phyloP scores from a whole-genome alignment of 2,888 invertebrate genomes.

The Aelia acuminata region DNA sequence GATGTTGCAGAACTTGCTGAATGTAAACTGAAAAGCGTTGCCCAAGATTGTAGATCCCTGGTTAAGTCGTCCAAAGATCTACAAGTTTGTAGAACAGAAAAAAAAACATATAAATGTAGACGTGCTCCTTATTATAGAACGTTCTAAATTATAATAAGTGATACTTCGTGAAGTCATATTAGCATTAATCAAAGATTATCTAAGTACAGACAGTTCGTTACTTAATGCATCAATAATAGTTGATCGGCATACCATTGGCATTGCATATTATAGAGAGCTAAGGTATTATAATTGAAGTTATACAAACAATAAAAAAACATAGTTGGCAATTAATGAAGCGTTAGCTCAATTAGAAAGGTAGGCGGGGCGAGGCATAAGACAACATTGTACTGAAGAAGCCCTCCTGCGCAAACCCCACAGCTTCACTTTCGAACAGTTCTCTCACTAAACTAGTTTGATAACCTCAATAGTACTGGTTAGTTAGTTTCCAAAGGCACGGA shows the following conservation, averaged over 20 bases:
- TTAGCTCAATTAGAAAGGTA: slow-evolving; percentile 4
- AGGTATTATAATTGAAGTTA: not conserved
- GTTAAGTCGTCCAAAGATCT: too few relatives aligned
- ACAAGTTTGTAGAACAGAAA: too few relatives aligned
- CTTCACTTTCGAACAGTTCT: slow-evolving; percentile 28
- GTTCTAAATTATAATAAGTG: too few relatives aligned
- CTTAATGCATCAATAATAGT: not conserved
- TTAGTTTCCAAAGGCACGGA: slow-evolving; percentile 8
- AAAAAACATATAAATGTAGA: too few relatives aligned
- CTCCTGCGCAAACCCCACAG: not conserved
- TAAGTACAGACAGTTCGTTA: not conserved
- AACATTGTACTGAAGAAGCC: not conserved
- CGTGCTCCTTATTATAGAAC: too few relatives aligned
- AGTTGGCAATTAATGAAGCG: not conserved
- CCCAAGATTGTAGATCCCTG: too few relatives aligned
- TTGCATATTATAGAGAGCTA: not conserved
- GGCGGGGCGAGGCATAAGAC: not conserved
- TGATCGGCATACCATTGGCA: not conserved
- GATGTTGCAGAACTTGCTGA: too few relatives aligned
- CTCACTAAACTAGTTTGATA: slow-evolving; percentile 46
- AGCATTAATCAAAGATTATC: too few relatives aligned
- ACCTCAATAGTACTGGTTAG: slow-evolving; percentile 29
- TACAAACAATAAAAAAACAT: not conserved
- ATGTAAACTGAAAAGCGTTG: too few relatives aligned
- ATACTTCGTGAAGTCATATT: too few relatives aligned